Base-by-base conservation (phyloP, 2,797 vertebrate species). In the Heliangelus exortis region DNA sequence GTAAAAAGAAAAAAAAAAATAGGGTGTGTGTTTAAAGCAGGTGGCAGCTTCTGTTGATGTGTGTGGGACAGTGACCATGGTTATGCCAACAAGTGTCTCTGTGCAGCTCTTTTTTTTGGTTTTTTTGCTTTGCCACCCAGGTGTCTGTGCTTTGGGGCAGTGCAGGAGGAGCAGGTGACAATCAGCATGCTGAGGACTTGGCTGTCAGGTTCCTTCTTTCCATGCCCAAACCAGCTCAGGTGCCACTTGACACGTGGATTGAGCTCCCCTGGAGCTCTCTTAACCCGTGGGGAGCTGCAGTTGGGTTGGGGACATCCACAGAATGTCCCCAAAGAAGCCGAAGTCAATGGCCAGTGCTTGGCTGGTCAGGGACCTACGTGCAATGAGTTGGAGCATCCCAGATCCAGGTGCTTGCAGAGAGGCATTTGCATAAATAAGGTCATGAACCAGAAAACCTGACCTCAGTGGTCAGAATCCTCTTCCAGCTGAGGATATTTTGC, bases 231-330 rank as follows among this genome's bases (percentile, higher is more conserved):
- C 50, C 85, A 78, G 81, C 55, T 33, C 28, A 21, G 83, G 51
- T 66, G n/a, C 47, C 9, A 0, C 45, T 90, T 58, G 1, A 31
- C 5, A 1, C 2, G 2, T 3, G 7, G 0, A 1, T 17, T 10
- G 47, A 47, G 82, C 69, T 72, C n/a, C 75, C 39, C 45, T 12
- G 67, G 43, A 54, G 47, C 68, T 33, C 11, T 25, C 43, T 41
- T 59, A 14, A 36, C 34, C 66, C 9, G 3, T 8, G 73, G 89
- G 28, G 62, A 72, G 9, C 5, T 58, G 78, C 67, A 67, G 87
- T 53, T 89, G 81, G 12, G 57, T 61, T 83, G 65, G 62, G 79
- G 79, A 8, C 39, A 26, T 31, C 87, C 80, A 36, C 66, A 36
- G 57, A 36, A 36, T 18, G 55, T 73, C 86, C 34, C 34, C 34